These are phyloP conservation scores for Alectoris magna DNA, from an alignment of 2,797 vertebrate species.

Conservation along the genomic window DNA sequence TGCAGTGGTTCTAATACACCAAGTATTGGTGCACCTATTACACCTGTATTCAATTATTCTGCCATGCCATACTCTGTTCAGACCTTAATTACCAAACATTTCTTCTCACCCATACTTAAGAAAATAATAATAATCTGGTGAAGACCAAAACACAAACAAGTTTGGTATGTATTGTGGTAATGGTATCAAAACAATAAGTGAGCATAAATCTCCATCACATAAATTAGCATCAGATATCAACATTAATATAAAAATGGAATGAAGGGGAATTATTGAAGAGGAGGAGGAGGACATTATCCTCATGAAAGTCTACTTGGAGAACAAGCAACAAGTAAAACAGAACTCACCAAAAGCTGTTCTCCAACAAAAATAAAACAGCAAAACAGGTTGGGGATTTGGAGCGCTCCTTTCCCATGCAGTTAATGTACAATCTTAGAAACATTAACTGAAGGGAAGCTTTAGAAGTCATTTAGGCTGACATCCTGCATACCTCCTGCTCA, in stretches of 20 bases:
- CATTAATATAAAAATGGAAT: background rate
- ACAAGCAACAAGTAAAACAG: background rate
- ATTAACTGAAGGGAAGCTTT: background rate
- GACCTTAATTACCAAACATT: background rate
- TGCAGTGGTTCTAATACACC: background rate
- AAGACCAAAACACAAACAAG: background rate
- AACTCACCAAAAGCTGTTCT: background rate
- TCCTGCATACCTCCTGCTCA: background rate
- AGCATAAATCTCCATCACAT: background rate
- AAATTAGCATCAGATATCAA: background rate
- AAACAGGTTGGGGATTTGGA: background rate
- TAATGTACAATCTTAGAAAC: background rate
- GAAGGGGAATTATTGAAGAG: background rate
- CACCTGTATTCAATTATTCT: background rate
- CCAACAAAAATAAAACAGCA: background rate
- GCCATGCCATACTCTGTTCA: background rate
- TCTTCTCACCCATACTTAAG: background rate
- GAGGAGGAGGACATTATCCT: background rate
- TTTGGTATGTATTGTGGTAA: background rate
- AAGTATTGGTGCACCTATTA: background rate
- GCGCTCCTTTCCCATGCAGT: background rate
- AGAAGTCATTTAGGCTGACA: background rate
- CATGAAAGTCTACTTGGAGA: background rate
- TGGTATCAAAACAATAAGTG: background rate
- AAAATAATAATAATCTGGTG: background rate